Conservation (phyloP, 1,140 invertebrate genomes). For the Sarcophaga peregrina region DNA sequence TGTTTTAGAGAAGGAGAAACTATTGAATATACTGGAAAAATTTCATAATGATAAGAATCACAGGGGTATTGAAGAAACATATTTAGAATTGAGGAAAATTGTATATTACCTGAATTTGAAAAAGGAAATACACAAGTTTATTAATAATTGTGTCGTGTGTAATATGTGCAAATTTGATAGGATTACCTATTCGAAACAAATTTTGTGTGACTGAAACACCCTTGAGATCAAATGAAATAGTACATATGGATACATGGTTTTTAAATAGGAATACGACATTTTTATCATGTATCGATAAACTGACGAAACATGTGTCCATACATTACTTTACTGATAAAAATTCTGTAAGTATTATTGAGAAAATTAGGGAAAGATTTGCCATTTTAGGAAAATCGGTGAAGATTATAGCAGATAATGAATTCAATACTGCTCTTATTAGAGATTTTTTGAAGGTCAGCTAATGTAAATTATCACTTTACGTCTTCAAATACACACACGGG, state of each 20-base stretch:
- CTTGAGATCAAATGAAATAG: conserved; percentile 28
- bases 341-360: background rate
- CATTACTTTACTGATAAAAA: conserved; percentile 26
- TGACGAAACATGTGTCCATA: background rate
- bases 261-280: conserved; percentile 28
- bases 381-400: conserved; percentile 28
- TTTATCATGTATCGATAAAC: no score
- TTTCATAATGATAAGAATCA: conserved; percentile 33
- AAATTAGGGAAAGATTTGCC: conserved; percentile 10
- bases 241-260: conserved; percentile 29
- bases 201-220: conserved; percentile 34
- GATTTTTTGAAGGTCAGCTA: background rate
- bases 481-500: background rate
- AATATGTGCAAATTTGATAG: conserved; percentile 38
- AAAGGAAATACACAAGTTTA: background rate
- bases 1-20: background rate
- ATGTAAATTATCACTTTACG: background rate
- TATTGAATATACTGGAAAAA: conserved; percentile 25
- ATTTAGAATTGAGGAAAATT: background rate
- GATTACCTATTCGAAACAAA: conserved; percentile 9
- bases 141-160: conserved; percentile 33
- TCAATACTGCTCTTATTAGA: conserved; percentile 11
- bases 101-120: background rate
- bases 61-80: conserved; percentile 26
- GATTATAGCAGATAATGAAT: conserved; percentile 34